Evolutionary conservation across 1,140 invertebrate genomes (phyloP), one percentile per base, ranked within the genome.

Genomic region (Grapholita molesta): DNA sequence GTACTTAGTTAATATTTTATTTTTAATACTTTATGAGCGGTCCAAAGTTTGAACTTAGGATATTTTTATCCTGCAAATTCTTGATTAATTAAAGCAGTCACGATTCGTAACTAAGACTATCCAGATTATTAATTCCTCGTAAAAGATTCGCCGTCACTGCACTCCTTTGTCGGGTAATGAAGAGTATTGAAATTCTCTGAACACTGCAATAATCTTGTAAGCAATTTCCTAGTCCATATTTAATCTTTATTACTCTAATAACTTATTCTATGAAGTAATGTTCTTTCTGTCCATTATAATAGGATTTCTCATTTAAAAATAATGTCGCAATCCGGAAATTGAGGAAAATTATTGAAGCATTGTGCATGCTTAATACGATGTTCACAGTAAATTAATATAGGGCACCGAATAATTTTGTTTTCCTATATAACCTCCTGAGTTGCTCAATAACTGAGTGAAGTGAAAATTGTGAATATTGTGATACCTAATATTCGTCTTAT

Each of bases 101-200:
- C 1, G 15, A 21, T 48, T n/a, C n/a, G n/a, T n/a, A n/a, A n/a
- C n/a, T 5, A 18, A 6, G 18, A 48, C 4, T 48, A 15, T 48
- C 18, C 18, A 21, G 18, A 21, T 3, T 3, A 30, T 30, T 12
- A 48, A 48, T 48, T 48, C n/a, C n/a, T 8, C 15, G 42, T 48
- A 15, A 2, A 9, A 18, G 18, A 11, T 21, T 21, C 18, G 7
- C 42, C 42, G 7, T 21, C 65, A 8, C 23, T 57, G 42, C 42
- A 61, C 12, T 53, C 53, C 42, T 38, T 30, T 67, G 55, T 68
- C 21, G 23, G 15, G 2, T 57, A 68, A 68, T 52, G n/a, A 68
- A 57, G 9, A 11, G 25, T 25, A 57, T 12, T 25, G 53, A 28
- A 57, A 25, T 28, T 30, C 66, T 25, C 15, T 15, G 32, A 15